Conservation (phyloP, 2,797 vertebrate species). For the Pachyuromys duprasi region DNA sequence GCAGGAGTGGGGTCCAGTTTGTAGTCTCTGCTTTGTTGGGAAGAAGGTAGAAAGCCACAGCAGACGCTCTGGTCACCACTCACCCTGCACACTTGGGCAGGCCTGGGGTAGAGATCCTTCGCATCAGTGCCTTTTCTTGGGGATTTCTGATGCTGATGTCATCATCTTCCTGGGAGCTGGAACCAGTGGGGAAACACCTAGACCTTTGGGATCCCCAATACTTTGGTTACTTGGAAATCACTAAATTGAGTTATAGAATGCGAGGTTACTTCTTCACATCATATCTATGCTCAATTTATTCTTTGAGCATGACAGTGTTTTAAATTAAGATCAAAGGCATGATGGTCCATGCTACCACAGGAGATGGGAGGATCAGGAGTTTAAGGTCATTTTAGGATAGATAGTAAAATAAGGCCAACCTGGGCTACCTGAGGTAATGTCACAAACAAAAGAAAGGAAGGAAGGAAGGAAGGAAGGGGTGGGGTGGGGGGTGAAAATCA, state of each 20-base stretch:
- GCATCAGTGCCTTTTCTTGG: background rate
- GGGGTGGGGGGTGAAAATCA: background rate
- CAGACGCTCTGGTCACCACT: background rate
- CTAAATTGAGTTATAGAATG: background rate
- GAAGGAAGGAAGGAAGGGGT: rapidly evolving
- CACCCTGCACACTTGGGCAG: background rate
- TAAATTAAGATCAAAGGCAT: background rate
- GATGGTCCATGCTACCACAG: background rate
- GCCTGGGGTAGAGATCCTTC: background rate
- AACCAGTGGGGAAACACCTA: background rate
- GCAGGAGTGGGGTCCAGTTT: background rate
- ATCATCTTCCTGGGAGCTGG: background rate
- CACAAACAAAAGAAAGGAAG: background rate
- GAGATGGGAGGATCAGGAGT: background rate
- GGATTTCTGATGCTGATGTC: background rate
- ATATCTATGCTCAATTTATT: background rate
- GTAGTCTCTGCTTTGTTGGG: conserved; percentile 12
- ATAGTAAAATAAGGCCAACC: background rate
- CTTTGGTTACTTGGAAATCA: background rate
- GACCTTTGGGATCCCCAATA: background rate
- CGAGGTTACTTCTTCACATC: background rate
- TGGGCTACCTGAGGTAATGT: background rate
- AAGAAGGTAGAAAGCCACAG: background rate
- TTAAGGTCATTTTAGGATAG: background rate
- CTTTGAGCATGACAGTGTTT: background rate